These are phyloP conservation scores for Trichogramma pretiosum DNA, from an alignment of 1,140 invertebrate species.

Conservation along the genomic window DNA sequence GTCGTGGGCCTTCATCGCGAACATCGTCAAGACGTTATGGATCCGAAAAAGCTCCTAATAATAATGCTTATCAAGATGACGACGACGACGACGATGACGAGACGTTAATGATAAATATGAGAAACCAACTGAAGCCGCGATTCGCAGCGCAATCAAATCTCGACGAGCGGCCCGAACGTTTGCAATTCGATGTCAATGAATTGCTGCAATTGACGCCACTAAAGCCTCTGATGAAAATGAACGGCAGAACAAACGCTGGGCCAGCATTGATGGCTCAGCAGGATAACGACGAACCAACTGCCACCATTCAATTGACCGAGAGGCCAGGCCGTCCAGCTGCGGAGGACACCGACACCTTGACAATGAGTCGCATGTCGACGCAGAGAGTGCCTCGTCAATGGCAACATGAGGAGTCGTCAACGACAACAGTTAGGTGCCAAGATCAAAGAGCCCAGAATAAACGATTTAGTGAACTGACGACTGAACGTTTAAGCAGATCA, in stretches of 20 bases:
- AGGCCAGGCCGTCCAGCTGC: too few relatives aligned
- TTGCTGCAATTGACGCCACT: slow-evolving; percentile 17
- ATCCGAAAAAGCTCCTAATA: not conserved
- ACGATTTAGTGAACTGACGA: slow-evolving; percentile 1
- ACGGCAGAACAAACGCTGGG: not conserved
- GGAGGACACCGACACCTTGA: not conserved
- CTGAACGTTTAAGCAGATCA: not conserved
- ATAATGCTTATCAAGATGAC: not conserved
- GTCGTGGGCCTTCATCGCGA: slow-evolving; percentile 15
- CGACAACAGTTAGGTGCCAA: not conserved
- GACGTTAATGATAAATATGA: slow-evolving; percentile 24
- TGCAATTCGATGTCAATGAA: slow-evolving; percentile 28
- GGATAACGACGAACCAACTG: slow-evolving; percentile 1
- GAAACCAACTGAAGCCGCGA: not conserved
- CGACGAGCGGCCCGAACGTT: slow-evolving; percentile 1
- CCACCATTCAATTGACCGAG: slow-evolving; percentile 13
- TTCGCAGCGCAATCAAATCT: not conserved
- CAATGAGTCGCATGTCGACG: not conserved
- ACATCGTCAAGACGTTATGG: not conserved
- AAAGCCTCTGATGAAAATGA: slow-evolving; percentile 10
- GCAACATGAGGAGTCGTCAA: not conserved
- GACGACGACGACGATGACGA: slow-evolving; percentile 27
- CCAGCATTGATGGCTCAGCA: not conserved
- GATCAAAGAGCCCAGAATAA: not conserved
- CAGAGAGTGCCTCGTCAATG: not conserved